Percentiles rank a stretch among this genome's conserved stretches.
Evolutionary conservation across 2,888 invertebrate genomes (phyloP).

Genomic region (Rapana venosa): DNA sequence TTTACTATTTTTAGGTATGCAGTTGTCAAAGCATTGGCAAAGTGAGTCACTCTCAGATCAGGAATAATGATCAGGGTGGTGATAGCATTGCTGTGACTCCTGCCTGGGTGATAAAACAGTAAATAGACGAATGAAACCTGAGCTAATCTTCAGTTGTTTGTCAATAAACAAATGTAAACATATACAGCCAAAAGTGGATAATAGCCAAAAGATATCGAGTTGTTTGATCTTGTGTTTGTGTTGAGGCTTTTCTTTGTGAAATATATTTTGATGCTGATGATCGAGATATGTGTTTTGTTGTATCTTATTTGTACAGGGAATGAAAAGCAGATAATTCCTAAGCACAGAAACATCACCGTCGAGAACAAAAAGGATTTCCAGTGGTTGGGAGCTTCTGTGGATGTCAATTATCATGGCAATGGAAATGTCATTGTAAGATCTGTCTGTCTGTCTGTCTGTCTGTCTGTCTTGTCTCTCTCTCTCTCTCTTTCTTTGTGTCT

Average conservation of each 20-base stretch:
- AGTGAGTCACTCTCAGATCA: too few relatives aligned
- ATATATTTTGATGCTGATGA: background rate
- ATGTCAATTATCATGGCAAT: conserved; percentile 52
- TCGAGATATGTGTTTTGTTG: background rate
- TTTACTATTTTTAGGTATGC: too few relatives aligned
- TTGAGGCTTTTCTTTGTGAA: background rate
- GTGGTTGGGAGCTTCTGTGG: conserved; percentile 63
- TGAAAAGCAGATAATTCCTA: conserved; percentile 49
- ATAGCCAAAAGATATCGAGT: too few relatives aligned
- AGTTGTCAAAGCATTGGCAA: too few relatives aligned
- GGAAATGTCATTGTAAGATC: conserved; percentile 54
- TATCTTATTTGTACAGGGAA: conserved; percentile 46
- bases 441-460: background rate
- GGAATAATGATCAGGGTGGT: too few relatives aligned
- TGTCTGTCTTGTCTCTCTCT: background rate
- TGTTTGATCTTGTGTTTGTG: background rate
- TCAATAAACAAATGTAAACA: background rate
- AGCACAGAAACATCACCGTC: conserved; percentile 52
- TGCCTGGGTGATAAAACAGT: too few relatives aligned
- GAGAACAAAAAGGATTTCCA: conserved; percentile 60
- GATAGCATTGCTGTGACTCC: too few relatives aligned
- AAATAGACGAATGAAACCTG: too few relatives aligned
- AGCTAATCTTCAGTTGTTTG: too few relatives aligned
- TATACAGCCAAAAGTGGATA: background rate
- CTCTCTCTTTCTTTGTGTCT: background rate